Percentiles rank a stretch among this genome's conserved stretches.
Conservation (phyloP, 1,140 invertebrate species). For the Drosophila jambulina region DNA sequence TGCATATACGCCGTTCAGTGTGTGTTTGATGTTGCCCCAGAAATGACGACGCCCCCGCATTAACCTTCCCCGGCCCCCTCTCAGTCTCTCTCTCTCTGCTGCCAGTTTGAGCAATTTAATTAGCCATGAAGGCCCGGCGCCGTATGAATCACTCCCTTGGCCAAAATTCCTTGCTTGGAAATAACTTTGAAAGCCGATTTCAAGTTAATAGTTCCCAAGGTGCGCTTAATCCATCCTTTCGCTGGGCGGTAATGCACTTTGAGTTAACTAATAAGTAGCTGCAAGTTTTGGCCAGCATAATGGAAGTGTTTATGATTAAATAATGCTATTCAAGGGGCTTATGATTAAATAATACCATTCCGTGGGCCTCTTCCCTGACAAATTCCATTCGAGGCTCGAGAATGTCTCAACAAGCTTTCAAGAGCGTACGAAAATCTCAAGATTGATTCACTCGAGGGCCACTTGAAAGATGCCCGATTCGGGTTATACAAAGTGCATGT, state of each 20-base stretch:
- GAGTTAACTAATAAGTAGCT: conserved; percentile 5
- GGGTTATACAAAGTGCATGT: conserved; percentile 69
- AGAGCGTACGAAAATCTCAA: conserved; percentile 37
- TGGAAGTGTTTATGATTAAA: conserved; percentile 7
- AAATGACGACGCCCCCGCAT: conserved; percentile 72
- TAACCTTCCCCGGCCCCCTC: conserved; percentile 63
- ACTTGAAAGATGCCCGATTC: conserved; percentile 66
- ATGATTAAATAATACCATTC: conserved; percentile 5
- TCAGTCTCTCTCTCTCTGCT: conserved; percentile 12
- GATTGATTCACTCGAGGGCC: conserved; percentile 65
- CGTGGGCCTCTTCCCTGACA: neutral
- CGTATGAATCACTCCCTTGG: conserved; percentile 27
- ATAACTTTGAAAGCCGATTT: conserved; percentile 29
- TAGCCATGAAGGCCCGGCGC: conserved; percentile 75
- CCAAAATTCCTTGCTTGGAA: conserved; percentile 22
- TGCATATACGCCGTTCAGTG: conserved; percentile 17
- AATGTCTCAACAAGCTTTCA: conserved; percentile 33
- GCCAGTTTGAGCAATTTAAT: conserved; percentile 70
- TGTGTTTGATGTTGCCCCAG: conserved; percentile 59
- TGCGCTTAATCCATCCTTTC: neutral
- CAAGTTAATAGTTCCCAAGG: conserved; percentile 8
- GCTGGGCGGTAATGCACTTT: conserved; percentile 5
- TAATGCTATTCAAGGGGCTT: conserved; percentile 1
- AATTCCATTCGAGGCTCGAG: conserved; percentile 18
- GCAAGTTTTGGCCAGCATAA: conserved; percentile 4